Base-by-base conservation (phyloP, 2,888 invertebrate genomes). In the Hirtodrosophila histrioides region DNA sequence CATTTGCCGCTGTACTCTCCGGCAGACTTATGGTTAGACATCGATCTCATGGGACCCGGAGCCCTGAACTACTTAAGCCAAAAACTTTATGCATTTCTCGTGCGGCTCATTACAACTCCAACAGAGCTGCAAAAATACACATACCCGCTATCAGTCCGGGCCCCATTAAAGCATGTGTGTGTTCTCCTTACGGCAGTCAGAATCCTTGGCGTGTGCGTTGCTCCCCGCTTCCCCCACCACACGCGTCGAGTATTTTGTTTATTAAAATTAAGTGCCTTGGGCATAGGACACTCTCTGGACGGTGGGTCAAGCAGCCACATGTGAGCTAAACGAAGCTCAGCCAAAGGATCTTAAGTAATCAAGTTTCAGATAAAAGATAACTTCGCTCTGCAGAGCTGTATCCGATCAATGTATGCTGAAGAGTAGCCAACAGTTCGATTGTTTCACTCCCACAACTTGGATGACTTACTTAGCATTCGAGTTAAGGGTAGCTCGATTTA, bases 71-170 rank as follows among this genome's bases (percentile, higher is more conserved):
- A 67, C 69, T 78, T 75, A 74, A 70, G 71, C 74, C 51, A 27
- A 31, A 67, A 81, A 82, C 69, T 82, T 82, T 87, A 72, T 75
- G 81, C 86, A 87, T 82, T 81, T 87, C 82, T 85, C 82, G 69
- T 72, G 82, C 82, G 86, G 72, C 86, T 82, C 82, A 87, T 82
- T 87, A 82, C 82, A 82, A 85, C 87, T 77, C 66, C 68, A 78
- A 44, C 69, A 49, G 69, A 68, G 71, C 72, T 44, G 71, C 68
- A 68, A 81, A 73, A 51, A 60, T 56, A 60, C 57, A 65, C 63
- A 61, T 49, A 57, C 60, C 62, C 63, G 57, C 36, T 46, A 45
- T 54, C 53, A 45, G 40, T 50, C 41, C 24, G 24, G 12, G 12
- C 44, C 41, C 35, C n/a, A 12, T 37, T 8, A 31, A 8, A 9